These are phyloP conservation scores for Xiphorhynchus erythropygius DNA, from an alignment of 2,797 vertebrate species.

Conservation along the genomic window DNA sequence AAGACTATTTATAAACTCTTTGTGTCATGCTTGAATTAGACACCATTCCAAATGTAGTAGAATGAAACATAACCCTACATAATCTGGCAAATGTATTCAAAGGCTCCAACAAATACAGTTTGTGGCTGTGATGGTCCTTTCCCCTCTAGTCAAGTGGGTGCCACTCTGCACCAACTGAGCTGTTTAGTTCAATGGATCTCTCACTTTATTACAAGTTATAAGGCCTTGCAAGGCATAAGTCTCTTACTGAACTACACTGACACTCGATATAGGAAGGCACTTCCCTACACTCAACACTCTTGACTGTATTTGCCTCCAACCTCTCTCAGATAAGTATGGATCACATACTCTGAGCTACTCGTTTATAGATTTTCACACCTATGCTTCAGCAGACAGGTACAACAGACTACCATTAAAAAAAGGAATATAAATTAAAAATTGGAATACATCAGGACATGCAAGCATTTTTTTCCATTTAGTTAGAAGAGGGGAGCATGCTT, in stretches of 20 bases:
- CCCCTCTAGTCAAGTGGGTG: no score
- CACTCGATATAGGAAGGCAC: no score
- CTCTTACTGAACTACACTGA: no score
- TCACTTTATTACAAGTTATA: no score
- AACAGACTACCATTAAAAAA: background rate
- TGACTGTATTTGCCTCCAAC: no score
- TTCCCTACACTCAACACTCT: no score
- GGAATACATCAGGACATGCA: background rate
- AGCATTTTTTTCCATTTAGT: background rate
- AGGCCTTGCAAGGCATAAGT: no score
- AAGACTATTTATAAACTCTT: background rate
- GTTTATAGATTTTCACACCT: background rate
- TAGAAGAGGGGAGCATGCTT: fast-evolving
- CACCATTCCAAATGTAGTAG: background rate
- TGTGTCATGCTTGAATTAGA: background rate
- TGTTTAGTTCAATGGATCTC: no score
- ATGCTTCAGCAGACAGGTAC: background rate
- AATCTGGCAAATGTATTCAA: background rate
- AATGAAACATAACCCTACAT: background rate
- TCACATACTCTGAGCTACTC: no score
- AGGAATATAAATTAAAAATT: background rate
- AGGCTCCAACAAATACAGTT: fast-evolving
- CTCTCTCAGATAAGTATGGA: no score
- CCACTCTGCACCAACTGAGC: no score
- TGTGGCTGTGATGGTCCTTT: background rate